A percentile compares a stretch with the other conserved stretches of the same genome.
Evolutionary conservation across 2,888 invertebrate genomes (phyloP).

Genomic region (Meta bourneti): DNA sequence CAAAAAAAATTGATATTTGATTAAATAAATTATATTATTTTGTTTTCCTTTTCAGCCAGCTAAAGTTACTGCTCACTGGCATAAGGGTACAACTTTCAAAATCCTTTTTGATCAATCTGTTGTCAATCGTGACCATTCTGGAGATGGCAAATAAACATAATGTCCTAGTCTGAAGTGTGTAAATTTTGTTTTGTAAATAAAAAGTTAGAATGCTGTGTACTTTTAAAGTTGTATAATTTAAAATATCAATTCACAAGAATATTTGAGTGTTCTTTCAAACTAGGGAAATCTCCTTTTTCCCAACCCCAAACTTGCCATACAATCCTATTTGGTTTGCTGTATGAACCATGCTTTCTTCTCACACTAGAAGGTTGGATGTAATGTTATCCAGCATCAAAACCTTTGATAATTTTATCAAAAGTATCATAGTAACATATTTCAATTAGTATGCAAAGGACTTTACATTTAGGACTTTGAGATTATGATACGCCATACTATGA

Average conservation of each 20-base stretch:
- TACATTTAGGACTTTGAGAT: too few relatives aligned
- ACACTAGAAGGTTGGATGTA: too few relatives aligned
- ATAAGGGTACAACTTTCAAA: constrained; percentile 99
- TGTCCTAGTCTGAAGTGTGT: not conserved
- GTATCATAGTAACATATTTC: too few relatives aligned
- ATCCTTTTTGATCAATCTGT: constrained; percentile 98
- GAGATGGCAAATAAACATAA: constrained; percentile 65
- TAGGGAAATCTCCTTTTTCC: too few relatives aligned
- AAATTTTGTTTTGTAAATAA: constrained; percentile 22
- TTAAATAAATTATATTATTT: constrained; percentile 23
- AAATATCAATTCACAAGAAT: too few relatives aligned
- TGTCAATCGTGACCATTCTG: constrained; percentile 76
- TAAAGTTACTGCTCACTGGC: constrained; percentile 99
- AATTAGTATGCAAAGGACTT: too few relatives aligned
- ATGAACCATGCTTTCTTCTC: too few relatives aligned
- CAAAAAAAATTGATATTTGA: not conserved
- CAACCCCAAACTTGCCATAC: not conserved
- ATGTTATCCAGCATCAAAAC: too few relatives aligned
- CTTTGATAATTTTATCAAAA: too few relatives aligned
- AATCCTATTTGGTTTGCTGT: not conserved
- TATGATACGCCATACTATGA: too few relatives aligned
- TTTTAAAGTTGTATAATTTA: too few relatives aligned
- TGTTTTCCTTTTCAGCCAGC: constrained; percentile 88
- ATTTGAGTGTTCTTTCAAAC: not conserved
- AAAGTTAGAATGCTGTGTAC: not conserved